These are phyloP conservation scores for Poecile atricapillus DNA, from an alignment of 2,113 vertebrate genomes.

Conservation along the genomic window DNA sequence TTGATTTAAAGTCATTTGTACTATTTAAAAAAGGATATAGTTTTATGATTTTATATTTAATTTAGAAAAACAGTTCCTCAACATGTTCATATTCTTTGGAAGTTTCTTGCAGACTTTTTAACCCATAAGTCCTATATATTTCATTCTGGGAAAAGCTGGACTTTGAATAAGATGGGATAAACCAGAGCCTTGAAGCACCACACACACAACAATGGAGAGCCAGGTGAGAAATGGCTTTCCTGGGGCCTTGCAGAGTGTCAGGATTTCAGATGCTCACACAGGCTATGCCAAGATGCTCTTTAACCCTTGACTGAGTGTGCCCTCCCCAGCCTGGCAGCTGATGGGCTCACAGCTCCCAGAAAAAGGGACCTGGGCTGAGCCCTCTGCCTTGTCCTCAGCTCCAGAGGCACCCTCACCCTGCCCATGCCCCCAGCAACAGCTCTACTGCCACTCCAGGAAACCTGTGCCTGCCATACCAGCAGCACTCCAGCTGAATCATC, in stretches of 20 bases:
- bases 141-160: background rate
- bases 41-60: slow-evolving; percentile 53
- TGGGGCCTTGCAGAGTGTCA: background rate
- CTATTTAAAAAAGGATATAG: slow-evolving; percentile 67
- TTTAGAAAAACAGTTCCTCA: slow-evolving; percentile 37
- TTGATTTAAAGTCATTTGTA: slow-evolving; percentile 71
- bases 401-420: background rate
- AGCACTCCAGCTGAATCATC: background rate
- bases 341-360: background rate
- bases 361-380: background rate
- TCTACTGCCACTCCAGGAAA: background rate
- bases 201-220: accelerated
- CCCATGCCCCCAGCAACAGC: background rate
- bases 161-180: background rate
- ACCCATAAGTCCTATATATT: background rate
- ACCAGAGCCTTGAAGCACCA: background rate
- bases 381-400: background rate
- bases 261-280: background rate
- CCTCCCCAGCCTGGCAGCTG: accelerated
- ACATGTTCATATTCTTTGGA: background rate
- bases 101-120: slow-evolving; percentile 27
- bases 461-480: background rate
- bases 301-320: accelerated
- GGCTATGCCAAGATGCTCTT: background rate
- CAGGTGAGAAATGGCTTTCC: background rate